Percentiles rank a stretch among this genome's conserved stretches.
phyloP scores from a whole-genome alignment of 2,113 vertebrate species.

The Ophiodon elongatus region DNA sequence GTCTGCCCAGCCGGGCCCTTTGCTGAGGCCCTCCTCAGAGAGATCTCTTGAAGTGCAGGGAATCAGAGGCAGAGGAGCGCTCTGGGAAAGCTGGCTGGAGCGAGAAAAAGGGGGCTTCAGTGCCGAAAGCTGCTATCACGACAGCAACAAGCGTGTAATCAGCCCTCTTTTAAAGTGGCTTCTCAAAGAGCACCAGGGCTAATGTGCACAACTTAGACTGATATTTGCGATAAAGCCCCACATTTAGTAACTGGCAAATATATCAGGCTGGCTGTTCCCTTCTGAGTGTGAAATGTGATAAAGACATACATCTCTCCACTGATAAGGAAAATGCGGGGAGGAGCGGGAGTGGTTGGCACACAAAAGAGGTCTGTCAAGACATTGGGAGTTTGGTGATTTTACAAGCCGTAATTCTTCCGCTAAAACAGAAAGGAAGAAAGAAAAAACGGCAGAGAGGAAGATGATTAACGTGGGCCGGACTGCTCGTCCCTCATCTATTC shows the following conservation, averaged over 20 bases:
- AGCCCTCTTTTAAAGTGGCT: constrained; percentile 78
- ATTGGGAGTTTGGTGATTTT: constrained; percentile 75
- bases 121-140: constrained; percentile 70
- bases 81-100: constrained; percentile 75
- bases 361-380: constrained; percentile 81
- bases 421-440: constrained; percentile 37
- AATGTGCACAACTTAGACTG: constrained; percentile 82
- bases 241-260: constrained; percentile 81
- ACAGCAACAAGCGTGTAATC: constrained; percentile 85
- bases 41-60: constrained; percentile 79
- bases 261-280: constrained; percentile 75
- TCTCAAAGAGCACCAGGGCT: constrained; percentile 78
- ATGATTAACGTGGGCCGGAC: constrained; percentile 79
- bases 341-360: constrained; percentile 74
- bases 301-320: constrained; percentile 81
- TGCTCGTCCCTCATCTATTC: constrained; percentile 79
- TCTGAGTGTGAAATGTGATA: constrained; percentile 82
- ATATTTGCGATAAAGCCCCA: constrained; percentile 82
- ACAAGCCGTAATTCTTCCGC: constrained; percentile 76
- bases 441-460: constrained; percentile 65
- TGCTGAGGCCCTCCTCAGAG: constrained; percentile 79
- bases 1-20: constrained; percentile 64
- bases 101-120: constrained; percentile 52
- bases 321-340: constrained; percentile 80
- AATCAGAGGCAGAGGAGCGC: constrained; percentile 77